Evolutionary conservation across 53 echinoderm and acorn worm species (phyloP).

Genomic region (Glandiceps talaboti): DNA sequence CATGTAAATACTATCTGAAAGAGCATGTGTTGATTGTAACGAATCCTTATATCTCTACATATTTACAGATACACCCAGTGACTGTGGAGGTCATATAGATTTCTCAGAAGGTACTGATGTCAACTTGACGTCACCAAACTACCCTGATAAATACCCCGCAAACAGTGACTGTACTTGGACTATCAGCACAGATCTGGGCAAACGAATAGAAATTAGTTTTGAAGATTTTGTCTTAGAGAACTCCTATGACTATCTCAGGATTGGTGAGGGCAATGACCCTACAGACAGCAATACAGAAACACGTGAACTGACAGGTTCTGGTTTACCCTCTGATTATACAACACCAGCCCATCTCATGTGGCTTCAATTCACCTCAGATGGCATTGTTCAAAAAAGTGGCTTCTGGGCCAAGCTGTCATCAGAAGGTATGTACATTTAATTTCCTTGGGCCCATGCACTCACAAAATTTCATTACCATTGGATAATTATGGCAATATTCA

Average conservation of each 20-base stretch:
- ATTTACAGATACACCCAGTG: neutral
- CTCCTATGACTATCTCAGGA: conserved; percentile 20
- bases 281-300: neutral
- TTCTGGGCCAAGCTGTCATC: neutral
- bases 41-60: too few species aligned
- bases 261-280: conserved; percentile 20
- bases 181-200: conserved; percentile 19
- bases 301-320: conserved; percentile 12
- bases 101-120: conserved; percentile 5
- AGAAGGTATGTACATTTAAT: neutral
- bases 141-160: conserved; percentile 25
- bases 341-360: conserved; percentile 32
- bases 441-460: too few species aligned
- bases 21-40: too few species aligned
- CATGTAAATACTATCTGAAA: too few species aligned
- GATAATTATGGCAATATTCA: too few species aligned
- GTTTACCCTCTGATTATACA: neutral
- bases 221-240: conserved; percentile 20
- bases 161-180: conserved; percentile 34
- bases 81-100: conserved; percentile 8
- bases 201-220: conserved; percentile 30
- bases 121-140: conserved; percentile 31
- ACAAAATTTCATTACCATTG: too few species aligned
- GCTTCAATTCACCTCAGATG: conserved; percentile 50
- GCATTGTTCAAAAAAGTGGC: neutral